Evolutionary conservation across 2,113 vertebrate species (phyloP).

Genomic region (Notarius lentiginosus): DNA sequence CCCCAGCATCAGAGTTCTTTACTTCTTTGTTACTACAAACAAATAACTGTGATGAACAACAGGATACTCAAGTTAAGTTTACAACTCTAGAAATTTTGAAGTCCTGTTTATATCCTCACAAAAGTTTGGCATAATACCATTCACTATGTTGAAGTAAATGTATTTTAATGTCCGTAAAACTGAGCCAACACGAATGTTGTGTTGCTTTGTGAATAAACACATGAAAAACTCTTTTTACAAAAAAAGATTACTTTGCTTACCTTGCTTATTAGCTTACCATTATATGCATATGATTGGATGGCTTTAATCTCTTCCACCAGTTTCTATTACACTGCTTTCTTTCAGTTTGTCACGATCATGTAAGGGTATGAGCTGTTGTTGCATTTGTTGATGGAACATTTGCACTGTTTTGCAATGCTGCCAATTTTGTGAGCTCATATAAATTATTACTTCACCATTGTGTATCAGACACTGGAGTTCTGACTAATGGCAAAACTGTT

Average conservation of each 20-base stretch:
- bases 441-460: background rate
- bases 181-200: background rate
- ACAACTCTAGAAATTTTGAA: background rate
- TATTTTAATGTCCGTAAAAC: background rate
- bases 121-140: background rate
- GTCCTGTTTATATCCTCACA: background rate
- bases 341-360: background rate
- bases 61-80: constrained; percentile 12
- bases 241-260: background rate
- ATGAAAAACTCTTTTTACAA: background rate
- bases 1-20: background rate
- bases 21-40: background rate
- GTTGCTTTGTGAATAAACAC: background rate
- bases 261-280: background rate
- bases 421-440: constrained; percentile 16
- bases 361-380: background rate
- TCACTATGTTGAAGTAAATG: background rate
- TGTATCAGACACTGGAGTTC: background rate
- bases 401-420: background rate
- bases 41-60: background rate
- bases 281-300: background rate
- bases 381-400: background rate
- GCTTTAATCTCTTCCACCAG: background rate
- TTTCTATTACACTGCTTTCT: background rate
- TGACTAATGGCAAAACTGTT: constrained; percentile 2